phyloP scores from a whole-genome alignment of 2,797 vertebrate species.

The Phyllotis vaccarum region DNA sequence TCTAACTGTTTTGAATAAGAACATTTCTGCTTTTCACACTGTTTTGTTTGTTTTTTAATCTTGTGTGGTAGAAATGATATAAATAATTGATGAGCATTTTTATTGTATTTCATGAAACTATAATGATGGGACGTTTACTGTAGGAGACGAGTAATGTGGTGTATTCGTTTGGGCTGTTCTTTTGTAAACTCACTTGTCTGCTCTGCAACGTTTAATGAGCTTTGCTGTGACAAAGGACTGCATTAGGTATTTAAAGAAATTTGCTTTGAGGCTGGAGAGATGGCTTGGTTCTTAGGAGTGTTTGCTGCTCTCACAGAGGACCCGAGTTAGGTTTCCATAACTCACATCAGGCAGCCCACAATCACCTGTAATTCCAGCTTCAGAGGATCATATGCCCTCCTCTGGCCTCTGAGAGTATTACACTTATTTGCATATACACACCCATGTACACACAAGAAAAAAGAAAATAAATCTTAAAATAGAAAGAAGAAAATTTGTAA shows the following conservation, averaged over 20 bases:
- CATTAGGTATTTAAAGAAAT: conserved; percentile 68
- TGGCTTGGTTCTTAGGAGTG: background rate
- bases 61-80: conserved; percentile 70
- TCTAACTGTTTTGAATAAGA: conserved; percentile 47
- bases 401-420: background rate
- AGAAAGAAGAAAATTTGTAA: conserved; percentile 52
- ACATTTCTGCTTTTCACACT: conserved; percentile 60
- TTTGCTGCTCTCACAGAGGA: background rate
- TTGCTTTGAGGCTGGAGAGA: background rate
- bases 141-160: conserved; percentile 70
- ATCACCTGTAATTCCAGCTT: background rate
- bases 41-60: conserved; percentile 42
- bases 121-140: conserved; percentile 81
- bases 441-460: background rate
- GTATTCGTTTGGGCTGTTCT: conserved; percentile 48
- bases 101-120: conserved; percentile 87
- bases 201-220: conserved; percentile 85
- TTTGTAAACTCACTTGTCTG: conserved; percentile 35
- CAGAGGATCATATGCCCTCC: background rate
- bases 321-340: background rate
- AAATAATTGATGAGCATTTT: conserved; percentile 86
- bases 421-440: background rate
- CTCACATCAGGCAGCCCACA: no score
- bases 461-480: background rate
- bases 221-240: conserved; percentile 71